Base-by-base conservation (phyloP, 2,888 invertebrate species). In the Dusona sp. region DNA sequence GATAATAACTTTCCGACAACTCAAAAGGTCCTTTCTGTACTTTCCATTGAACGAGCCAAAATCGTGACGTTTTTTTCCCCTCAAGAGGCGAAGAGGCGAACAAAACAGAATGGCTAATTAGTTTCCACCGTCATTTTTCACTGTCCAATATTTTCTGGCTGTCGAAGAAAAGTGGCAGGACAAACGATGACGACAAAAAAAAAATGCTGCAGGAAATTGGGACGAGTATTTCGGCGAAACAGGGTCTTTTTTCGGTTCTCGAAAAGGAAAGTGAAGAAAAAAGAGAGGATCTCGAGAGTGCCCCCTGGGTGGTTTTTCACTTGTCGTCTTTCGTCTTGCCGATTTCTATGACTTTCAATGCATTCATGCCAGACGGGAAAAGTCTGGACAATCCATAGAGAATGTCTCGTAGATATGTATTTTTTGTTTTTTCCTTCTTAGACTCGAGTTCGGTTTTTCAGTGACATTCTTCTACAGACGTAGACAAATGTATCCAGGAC, bases 171-270 rank as follows among this genome's bases (percentile, higher is more conserved):
- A 29, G 57, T 38, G 65, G 29, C 65, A 48, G 48, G n/a, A 64
- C 81, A 38, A 57, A 72, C 42, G 25, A 57, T 48, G 64, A 74
- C 6, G 70, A n/a, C n/a, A 83, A 64, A 61, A 48, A 65, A 54
- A 16, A 68, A 45, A 74, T 36, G 42, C 65, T 38, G 38, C 22
- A 78, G 65, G 25, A 64, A 79, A 78, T 73, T 68, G 81, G 81
- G 84, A 83, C 61, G 83, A 77, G 83, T 83, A 36, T 57, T 83
- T 80, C 73, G 36, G 29, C 54, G 70, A 78, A 86, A 33, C n/a
- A 29, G 22, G 29, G 68, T 57, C 67, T 85, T 45, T 65, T 70
- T 45, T 33, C 13, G 45, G n/a, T 88, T 81, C 77, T 75, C 72
- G 22, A 64, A 54, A 70, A 79, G 77, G 83, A 78, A 80, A 64